Conservation (phyloP, 2,888 invertebrate species). For the Ellobium chinense region DNA sequence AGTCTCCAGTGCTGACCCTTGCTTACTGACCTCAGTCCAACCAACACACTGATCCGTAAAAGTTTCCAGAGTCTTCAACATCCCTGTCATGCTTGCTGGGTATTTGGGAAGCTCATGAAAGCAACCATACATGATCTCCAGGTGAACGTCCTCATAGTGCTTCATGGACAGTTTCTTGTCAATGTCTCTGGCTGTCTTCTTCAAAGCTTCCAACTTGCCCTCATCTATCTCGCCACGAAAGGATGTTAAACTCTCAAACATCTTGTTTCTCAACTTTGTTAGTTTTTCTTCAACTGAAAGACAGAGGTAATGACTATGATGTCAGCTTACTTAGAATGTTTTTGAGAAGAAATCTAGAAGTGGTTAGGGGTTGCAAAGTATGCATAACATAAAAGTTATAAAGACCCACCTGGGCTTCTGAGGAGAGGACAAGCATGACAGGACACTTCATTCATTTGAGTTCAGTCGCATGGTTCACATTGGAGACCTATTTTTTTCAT, state of each 20-base stretch:
- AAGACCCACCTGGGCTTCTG: too few species aligned
- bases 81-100: slow-evolving; percentile 28
- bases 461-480: too few species aligned
- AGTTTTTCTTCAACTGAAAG: slow-evolving; percentile 31
- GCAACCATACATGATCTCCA: slow-evolving; percentile 12
- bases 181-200: slow-evolving; percentile 4
- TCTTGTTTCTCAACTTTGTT: neutral
- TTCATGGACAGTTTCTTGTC: slow-evolving; percentile 25
- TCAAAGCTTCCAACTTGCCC: neutral
- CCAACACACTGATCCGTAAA: slow-evolving; percentile 31
- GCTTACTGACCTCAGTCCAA: slow-evolving; percentile 19
- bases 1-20: neutral
- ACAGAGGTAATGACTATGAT: too few species aligned
- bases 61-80: slow-evolving; percentile 27
- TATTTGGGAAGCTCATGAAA: slow-evolving; percentile 12
- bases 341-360: too few species aligned
- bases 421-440: too few species aligned
- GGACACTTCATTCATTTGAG: too few species aligned
- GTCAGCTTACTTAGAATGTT: too few species aligned
- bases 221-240: neutral
- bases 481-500: too few species aligned
- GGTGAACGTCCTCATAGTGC: slow-evolving; percentile 20
- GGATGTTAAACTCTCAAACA: slow-evolving; percentile 15
- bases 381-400: too few species aligned
- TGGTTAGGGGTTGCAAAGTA: too few species aligned